phyloP scores from a whole-genome alignment of 2,888 invertebrate genomes.

The Oxyscelio sp. region DNA sequence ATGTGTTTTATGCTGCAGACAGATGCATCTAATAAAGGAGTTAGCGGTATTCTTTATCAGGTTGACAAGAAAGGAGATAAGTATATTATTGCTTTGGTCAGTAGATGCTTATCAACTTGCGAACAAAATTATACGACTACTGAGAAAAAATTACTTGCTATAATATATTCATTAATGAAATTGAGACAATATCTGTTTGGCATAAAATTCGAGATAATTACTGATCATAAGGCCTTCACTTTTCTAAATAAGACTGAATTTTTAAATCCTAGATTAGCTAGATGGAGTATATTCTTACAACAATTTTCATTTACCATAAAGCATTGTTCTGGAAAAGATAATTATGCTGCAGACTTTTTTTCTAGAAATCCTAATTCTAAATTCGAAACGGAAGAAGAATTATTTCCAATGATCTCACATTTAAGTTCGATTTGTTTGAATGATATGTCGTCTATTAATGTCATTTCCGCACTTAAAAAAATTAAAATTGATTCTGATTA shows the following conservation, averaged over 20 bases:
- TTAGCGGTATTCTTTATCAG: background rate
- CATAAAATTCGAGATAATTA: background rate
- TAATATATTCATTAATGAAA: background rate
- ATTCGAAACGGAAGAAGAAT: too few species aligned
- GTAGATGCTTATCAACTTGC: background rate
- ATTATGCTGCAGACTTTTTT: too few species aligned
- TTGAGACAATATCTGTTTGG: background rate
- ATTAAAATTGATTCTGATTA: too few species aligned
- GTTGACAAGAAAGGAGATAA: background rate
- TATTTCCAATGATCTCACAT: too few species aligned
- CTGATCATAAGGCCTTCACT: background rate
- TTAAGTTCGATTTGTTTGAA: too few species aligned
- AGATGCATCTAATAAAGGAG: background rate
- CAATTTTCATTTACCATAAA: background rate
- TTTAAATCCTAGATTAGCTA: background rate
- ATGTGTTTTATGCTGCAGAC: background rate
- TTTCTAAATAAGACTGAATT: background rate
- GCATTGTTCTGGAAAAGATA: background rate
- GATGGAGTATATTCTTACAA: background rate
- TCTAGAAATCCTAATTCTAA: too few species aligned
- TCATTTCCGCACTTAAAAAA: too few species aligned
- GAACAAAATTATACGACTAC: background rate
- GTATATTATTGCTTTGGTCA: background rate
- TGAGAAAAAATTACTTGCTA: background rate
- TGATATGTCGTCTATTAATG: too few species aligned